Conservation (phyloP, 1,140 invertebrate species). For the Meloidogyne hapla region DNA sequence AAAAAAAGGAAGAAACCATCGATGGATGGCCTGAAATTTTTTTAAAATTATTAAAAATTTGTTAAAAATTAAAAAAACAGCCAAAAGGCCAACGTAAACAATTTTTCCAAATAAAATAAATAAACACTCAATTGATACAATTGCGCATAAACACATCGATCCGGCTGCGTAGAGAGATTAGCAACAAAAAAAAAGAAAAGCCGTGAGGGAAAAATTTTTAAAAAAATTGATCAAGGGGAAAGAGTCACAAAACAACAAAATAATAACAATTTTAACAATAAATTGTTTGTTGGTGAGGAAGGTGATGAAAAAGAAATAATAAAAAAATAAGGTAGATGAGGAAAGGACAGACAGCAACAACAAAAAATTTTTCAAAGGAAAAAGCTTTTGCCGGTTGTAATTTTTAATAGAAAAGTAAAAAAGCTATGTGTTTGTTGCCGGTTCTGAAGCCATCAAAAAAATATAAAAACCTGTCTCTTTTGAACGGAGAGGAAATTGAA, state of each 20-base stretch:
- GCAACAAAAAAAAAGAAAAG: too few relatives aligned
- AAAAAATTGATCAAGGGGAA: too few relatives aligned
- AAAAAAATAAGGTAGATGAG: neutral
- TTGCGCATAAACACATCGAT: too few relatives aligned
- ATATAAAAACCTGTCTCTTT: neutral
- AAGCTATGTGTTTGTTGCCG: neutral
- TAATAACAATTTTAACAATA: neutral
- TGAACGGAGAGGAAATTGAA: conserved; percentile 5
- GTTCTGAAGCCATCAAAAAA: neutral
- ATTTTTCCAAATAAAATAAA: too few relatives aligned
- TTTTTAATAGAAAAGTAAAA: conserved; percentile 3
- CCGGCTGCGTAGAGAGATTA: too few relatives aligned
- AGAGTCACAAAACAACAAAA: neutral
- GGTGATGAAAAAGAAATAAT: too few relatives aligned
- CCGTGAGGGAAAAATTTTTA: too few relatives aligned
- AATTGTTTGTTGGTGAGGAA: neutral
- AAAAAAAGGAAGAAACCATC: neutral
- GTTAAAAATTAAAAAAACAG: neutral
- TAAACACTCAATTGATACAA: too few relatives aligned
- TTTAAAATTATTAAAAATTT: neutral
- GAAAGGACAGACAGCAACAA: too few relatives aligned
- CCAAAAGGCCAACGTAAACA: too few relatives aligned
- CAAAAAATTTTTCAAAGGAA: neutral
- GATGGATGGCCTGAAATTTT: neutral
- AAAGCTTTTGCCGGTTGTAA: conserved; percentile 1